phyloP scores from a whole-genome alignment of 2,797 vertebrate genomes.

The Sebastes cheni region DNA sequence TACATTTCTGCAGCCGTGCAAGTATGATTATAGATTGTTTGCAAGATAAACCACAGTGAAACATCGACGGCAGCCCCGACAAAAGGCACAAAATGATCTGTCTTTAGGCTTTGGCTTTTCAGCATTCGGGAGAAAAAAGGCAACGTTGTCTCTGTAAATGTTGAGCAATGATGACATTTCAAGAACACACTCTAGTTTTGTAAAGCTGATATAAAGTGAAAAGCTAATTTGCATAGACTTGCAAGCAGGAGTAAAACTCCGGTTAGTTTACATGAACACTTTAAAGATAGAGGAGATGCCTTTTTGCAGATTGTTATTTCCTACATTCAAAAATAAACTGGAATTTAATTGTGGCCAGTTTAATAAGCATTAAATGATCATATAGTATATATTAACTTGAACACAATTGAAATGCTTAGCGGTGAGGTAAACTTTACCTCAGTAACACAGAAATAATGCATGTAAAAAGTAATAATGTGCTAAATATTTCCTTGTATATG shows the following conservation, averaged over 20 bases:
- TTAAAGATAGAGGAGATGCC: neutral
- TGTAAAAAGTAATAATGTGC: neutral
- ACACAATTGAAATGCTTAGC: constrained; percentile 2
- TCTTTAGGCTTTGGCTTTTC: constrained; percentile 56
- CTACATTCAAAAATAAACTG: constrained; percentile 5
- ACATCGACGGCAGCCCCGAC: neutral
- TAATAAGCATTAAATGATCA: neutral
- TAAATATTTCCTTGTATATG: neutral
- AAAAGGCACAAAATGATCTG: constrained; percentile 37
- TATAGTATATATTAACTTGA: neutral
- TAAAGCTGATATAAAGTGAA: neutral
- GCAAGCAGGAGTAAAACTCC: constrained; percentile 27
- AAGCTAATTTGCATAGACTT: constrained; percentile 52
- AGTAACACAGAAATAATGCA: neutral
- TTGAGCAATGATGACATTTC: neutral
- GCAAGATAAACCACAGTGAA: constrained; percentile 11
- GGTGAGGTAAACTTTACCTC: neutral
- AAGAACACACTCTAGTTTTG: neutral
- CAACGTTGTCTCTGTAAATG: constrained; percentile 10
- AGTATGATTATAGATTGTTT: constrained; percentile 14
- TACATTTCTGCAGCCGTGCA: constrained; percentile 4
- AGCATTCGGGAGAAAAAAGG: constrained; percentile 50
- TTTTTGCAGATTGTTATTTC: neutral
- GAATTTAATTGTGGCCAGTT: neutral
- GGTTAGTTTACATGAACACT: neutral